Evolutionary conservation across 2,888 invertebrate species (phyloP).

Genomic region (Rhagonycha fulva): DNA sequence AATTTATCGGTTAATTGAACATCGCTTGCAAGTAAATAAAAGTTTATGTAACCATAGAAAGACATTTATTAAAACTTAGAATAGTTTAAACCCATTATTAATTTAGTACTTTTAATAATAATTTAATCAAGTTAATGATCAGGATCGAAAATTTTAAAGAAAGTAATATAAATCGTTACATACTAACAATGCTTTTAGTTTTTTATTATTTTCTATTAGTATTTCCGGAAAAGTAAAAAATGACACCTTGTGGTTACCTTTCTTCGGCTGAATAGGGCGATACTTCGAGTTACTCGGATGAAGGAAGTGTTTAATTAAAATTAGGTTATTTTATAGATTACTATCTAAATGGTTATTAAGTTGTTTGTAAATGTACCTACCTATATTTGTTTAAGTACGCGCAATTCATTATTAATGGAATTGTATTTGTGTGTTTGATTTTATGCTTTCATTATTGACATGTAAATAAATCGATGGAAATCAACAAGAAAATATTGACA

Average conservation of each 20-base stretch:
- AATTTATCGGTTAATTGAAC: background rate
- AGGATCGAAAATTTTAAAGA: background rate
- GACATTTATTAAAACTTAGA: background rate
- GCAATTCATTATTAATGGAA: background rate
- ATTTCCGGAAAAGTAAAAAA: slow-evolving; percentile 18
- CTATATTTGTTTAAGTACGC: background rate
- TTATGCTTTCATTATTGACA: slow-evolving; percentile 1
- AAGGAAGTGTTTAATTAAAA: slow-evolving; percentile 15
- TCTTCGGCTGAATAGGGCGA: slow-evolving; percentile 13
- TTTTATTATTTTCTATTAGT: background rate
- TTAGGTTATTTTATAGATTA: background rate
- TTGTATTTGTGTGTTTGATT: background rate
- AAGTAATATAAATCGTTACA: background rate
- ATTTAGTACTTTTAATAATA: background rate
- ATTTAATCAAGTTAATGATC: background rate
- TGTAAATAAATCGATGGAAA: background rate
- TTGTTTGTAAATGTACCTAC: background rate
- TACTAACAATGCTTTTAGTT: slow-evolving; percentile 6
- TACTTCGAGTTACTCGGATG: background rate
- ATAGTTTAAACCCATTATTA: background rate
- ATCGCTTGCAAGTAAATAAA: background rate
- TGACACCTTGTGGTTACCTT: slow-evolving; percentile 5
- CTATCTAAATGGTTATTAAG: background rate
- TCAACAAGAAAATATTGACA: background rate
- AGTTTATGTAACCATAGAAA: background rate